Conservation (phyloP, 2,888 invertebrate species). For the Lepidocyrtinus sp. region DNA sequence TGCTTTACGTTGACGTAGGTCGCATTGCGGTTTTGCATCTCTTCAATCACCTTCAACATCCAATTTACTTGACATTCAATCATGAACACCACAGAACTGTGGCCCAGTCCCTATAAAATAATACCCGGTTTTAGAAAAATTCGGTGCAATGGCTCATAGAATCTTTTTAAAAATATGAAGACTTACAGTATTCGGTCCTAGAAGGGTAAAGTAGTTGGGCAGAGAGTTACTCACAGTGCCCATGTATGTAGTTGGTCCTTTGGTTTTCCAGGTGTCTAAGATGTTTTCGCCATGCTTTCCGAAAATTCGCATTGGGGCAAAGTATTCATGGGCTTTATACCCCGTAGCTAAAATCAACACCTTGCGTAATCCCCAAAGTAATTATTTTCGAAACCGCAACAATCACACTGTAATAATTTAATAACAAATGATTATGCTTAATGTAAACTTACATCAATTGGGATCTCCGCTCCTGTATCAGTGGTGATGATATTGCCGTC, state of each 20-base stretch:
- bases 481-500: constrained; percentile 41
- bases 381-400: no score
- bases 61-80: constrained; percentile 61
- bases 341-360: constrained; percentile 65
- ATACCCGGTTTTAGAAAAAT: background rate
- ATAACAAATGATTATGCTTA: no score
- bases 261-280: constrained; percentile 45
- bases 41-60: constrained; percentile 37
- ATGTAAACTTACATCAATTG: constrained; percentile 61
- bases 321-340: constrained; percentile 64
- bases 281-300: constrained; percentile 51
- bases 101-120: constrained; percentile 43
- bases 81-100: constrained; percentile 48
- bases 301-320: constrained; percentile 58
- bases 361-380: no score
- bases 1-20: constrained; percentile 26
- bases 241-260: constrained; percentile 52
- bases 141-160: no score
- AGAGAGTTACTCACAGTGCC: constrained; percentile 47
- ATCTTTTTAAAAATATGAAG: background rate
- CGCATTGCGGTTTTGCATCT: constrained; percentile 38
- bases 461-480: constrained; percentile 44
- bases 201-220: constrained; percentile 62
- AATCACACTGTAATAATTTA: no score
- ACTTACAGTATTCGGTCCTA: constrained; percentile 60